These are phyloP conservation scores for Lucinisca nassula DNA, from an alignment of 2,888 invertebrate genomes.

Conservation along the genomic window DNA sequence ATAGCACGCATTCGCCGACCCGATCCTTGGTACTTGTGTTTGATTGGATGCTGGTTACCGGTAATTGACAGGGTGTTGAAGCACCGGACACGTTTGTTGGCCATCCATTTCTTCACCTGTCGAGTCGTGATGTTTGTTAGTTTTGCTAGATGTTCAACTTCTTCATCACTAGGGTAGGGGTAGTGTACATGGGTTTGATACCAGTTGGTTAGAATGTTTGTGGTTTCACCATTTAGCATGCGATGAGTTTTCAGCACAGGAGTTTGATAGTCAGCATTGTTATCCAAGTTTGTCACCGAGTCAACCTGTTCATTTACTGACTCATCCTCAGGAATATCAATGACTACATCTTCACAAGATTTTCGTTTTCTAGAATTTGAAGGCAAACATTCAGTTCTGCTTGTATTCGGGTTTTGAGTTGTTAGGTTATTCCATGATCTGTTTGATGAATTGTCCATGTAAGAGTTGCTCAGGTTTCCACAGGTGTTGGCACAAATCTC, in stretches of 20 bases:
- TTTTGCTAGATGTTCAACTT: slow-evolving; percentile 73
- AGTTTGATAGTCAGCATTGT: slow-evolving; percentile 13
- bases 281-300: not conserved
- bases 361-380: not conserved
- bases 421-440: not conserved
- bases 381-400: not conserved
- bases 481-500: slow-evolving; percentile 17
- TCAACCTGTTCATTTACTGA: not conserved
- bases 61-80: slow-evolving; percentile 85
- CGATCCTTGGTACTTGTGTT: slow-evolving; percentile 75
- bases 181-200: slow-evolving; percentile 80
- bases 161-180: slow-evolving; percentile 82
- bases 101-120: slow-evolving; percentile 86
- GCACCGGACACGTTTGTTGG: slow-evolving; percentile 84
- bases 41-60: slow-evolving; percentile 83
- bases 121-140: slow-evolving; percentile 74
- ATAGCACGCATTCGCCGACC: slow-evolving; percentile 35
- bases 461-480: not conserved
- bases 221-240: slow-evolving; percentile 68
- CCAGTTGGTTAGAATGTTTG: slow-evolving; percentile 76
- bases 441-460: not conserved
- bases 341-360: not conserved
- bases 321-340: not conserved
- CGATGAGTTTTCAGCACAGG: slow-evolving; percentile 59
- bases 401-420: not conserved